Conservation (phyloP, 1,140 invertebrate species). For the Drosophila simulans region DNA sequence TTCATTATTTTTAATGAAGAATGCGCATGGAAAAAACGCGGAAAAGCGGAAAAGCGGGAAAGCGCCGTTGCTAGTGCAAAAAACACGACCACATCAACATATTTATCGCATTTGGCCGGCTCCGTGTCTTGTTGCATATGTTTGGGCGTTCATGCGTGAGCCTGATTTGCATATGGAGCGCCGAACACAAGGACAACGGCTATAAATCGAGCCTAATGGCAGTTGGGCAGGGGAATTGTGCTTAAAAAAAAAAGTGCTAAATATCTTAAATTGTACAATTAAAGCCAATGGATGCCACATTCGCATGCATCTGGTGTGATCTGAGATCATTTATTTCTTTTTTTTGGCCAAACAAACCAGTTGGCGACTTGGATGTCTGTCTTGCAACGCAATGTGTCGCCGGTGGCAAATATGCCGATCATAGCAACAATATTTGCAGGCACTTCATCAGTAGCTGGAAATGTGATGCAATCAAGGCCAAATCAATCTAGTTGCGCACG, state of each 20-base stretch:
- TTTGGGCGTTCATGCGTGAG: constrained; percentile 66
- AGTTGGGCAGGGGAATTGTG: not conserved
- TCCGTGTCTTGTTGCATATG: constrained; percentile 64
- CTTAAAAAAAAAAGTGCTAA: not conserved
- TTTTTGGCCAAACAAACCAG: not conserved
- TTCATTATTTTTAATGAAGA: constrained; percentile 68
- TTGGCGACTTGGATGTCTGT: not conserved
- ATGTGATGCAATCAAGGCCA: constrained; percentile 33
- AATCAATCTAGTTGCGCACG: not conserved
- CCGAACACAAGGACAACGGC: constrained; percentile 52
- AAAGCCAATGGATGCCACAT: no score
- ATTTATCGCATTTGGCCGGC: constrained; percentile 49
- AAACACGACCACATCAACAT: constrained; percentile 45
- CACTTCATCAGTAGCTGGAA: constrained; percentile 17
- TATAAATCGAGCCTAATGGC: constrained; percentile 63
- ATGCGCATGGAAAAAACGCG: constrained; percentile 6
- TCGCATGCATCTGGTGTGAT: no score
- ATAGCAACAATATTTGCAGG: constrained; percentile 35
- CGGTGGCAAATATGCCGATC: constrained; percentile 12
- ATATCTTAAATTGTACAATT: not conserved
- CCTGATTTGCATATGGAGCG: constrained; percentile 65
- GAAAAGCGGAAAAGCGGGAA: not conserved
- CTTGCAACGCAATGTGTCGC: constrained; percentile 10
- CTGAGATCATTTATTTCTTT: not conserved
- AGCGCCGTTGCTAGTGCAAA: constrained; percentile 6